Evolutionary conservation across 2,113 vertebrate genomes (phyloP).

Genomic region (Herpetotheres cachinnans): DNA sequence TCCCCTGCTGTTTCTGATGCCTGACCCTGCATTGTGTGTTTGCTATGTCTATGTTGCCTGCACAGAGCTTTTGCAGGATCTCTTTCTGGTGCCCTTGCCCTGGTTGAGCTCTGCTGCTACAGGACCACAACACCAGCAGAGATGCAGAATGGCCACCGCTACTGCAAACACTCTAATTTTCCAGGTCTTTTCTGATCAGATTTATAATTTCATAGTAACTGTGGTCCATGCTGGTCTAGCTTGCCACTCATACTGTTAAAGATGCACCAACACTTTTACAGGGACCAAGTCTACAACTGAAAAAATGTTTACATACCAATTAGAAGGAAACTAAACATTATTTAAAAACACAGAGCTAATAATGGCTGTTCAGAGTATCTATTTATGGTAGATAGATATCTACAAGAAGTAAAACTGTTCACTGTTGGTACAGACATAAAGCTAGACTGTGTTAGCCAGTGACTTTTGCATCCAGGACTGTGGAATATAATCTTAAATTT

Average conservation of each 20-base stretch:
- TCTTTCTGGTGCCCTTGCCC: neutral
- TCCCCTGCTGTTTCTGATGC: neutral
- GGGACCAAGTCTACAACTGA: neutral
- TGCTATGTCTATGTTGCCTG: neutral
- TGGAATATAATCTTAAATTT: neutral
- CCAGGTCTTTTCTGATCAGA: neutral
- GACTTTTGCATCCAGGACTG: neutral
- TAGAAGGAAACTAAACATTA: neutral
- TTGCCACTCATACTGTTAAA: neutral
- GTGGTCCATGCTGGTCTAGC: neutral
- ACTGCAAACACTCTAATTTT: neutral
- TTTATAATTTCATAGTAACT: neutral
- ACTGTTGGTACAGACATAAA: neutral
- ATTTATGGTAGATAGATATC: neutral
- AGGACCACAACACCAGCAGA: neutral
- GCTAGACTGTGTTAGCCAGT: neutral
- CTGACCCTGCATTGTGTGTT: accelerated
- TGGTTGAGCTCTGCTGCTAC: neutral
- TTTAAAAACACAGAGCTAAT: neutral
- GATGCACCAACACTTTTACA: neutral
- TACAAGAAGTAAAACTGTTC: neutral
- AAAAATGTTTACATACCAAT: neutral
- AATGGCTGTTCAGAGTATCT: neutral
- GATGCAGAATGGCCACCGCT: neutral
- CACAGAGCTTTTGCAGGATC: neutral